A percentile compares a stretch with the other conserved stretches of the same genome.
phyloP scores from a whole-genome alignment of 1,140 invertebrate species.

The Lutraria rhynchaena region DNA sequence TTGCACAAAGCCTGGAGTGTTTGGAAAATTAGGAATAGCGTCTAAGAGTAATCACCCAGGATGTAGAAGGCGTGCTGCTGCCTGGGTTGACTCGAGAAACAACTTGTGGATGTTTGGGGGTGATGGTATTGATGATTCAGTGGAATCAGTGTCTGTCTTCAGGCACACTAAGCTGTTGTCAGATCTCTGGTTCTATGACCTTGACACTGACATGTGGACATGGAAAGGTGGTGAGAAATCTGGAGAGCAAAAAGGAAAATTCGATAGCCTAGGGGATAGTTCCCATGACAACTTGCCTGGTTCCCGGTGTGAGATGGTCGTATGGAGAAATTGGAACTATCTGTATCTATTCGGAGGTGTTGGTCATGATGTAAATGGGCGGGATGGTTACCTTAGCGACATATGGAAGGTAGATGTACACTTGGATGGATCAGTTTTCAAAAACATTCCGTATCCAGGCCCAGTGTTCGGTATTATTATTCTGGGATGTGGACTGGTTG shows the following conservation, averaged over 20 bases:
- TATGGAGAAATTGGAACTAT: constrained; percentile 58
- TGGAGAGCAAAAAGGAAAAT: constrained; percentile 57
- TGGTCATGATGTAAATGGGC: constrained; percentile 58
- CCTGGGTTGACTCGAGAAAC: constrained; percentile 62
- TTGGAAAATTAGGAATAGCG: constrained; percentile 12
- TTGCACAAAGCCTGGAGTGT: constrained; percentile 32
- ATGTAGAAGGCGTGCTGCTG: constrained; percentile 59
- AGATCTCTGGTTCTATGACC: constrained; percentile 67
- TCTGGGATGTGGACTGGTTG: constrained; percentile 24
- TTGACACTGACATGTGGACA: constrained; percentile 50
- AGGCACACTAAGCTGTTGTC: constrained; percentile 60
- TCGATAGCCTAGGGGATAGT: constrained; percentile 35
- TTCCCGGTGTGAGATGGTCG: constrained; percentile 61
- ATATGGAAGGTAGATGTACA: constrained; percentile 64
- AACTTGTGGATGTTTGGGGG: constrained; percentile 74
- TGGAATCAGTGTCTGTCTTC: constrained; percentile 1
- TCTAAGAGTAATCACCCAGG: constrained; percentile 50
- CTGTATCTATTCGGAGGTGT: constrained; percentile 69
- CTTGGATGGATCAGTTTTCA: constrained; percentile 7
- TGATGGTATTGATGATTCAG: constrained; percentile 58
- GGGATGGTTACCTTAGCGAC: constrained; percentile 68
- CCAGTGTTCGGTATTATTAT: constrained; percentile 45
- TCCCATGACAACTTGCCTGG: constrained; percentile 52
- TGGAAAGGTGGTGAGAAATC: constrained; percentile 62
- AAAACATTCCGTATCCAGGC: constrained; percentile 16